These are phyloP conservation scores for Thyatira batis DNA, from an alignment of 2,888 invertebrate species.

Conservation along the genomic window DNA sequence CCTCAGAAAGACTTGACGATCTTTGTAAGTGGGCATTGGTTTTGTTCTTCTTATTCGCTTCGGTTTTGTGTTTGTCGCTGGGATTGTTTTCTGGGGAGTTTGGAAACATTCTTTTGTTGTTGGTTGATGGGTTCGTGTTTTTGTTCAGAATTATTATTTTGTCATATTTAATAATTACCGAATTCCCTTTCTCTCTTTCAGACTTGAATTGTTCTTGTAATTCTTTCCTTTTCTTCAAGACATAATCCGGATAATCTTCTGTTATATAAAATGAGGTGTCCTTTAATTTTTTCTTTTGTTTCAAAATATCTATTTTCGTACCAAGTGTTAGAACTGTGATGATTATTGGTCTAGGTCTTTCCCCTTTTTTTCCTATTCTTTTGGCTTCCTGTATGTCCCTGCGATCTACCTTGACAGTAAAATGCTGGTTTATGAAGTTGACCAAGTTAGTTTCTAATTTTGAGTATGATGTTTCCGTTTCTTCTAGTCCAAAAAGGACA, in stretches of 20 bases:
- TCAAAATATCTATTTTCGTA: background rate
- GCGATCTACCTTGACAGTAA: background rate
- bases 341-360: background rate
- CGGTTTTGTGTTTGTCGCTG: no score
- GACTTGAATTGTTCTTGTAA: background rate
- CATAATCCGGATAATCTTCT: background rate
- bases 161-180: background rate
- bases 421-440: background rate
- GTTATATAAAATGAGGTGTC: background rate
- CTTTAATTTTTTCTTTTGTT: background rate
- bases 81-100: background rate
- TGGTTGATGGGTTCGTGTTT: background rate
- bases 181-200: background rate
- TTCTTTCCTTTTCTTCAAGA: background rate
- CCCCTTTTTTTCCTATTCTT: background rate
- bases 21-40: background rate
- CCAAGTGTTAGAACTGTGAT: background rate
- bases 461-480: conserved; percentile 1
- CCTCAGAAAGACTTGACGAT: background rate
- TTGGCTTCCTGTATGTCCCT: background rate
- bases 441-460: background rate
- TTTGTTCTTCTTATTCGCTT: background rate
- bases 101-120: conserved; percentile 3
- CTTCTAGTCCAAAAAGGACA: background rate
- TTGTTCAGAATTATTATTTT: background rate